A percentile compares a stretch with the other conserved stretches of the same genome.
Evolutionary conservation across 2,888 invertebrate species (phyloP).

Genomic region (Atethmia centrago): DNA sequence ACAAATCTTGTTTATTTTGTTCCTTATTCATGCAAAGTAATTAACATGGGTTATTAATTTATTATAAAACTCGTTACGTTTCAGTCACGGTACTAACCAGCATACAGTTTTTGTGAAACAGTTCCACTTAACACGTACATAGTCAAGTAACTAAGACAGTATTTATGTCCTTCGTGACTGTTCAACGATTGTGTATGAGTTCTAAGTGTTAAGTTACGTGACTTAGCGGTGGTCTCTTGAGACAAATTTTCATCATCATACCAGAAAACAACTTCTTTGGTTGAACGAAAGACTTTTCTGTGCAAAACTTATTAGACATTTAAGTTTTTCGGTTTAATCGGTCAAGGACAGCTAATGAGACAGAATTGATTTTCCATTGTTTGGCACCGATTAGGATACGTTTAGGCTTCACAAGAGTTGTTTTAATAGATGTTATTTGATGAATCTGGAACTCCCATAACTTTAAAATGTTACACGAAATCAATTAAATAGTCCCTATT

Average conservation of each 20-base stretch:
- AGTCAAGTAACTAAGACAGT: slow-evolving; percentile 41
- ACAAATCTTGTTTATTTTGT: slow-evolving; percentile 29
- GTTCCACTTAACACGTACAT: slow-evolving; percentile 29
- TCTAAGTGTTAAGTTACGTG: slow-evolving; percentile 63
- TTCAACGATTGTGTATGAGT: slow-evolving; percentile 61
- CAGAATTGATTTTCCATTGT: too few relatives aligned
- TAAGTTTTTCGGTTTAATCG: slow-evolving; percentile 8
- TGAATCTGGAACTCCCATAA: not conserved
- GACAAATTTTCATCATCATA: slow-evolving; percentile 65
- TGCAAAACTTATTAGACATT: not conserved
- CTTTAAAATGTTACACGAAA: not conserved
- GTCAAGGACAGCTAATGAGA: too few relatives aligned
- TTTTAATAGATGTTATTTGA: slow-evolving; percentile 9
- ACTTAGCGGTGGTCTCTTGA: slow-evolving; percentile 53
- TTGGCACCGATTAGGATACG: too few relatives aligned
- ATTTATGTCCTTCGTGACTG: slow-evolving; percentile 53
- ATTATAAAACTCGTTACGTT: slow-evolving; percentile 48
- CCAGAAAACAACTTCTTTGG: slow-evolving; percentile 55
- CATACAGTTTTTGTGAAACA: slow-evolving; percentile 23
- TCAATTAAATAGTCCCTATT: not conserved
- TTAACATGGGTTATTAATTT: slow-evolving; percentile 32
- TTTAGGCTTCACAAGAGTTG: too few relatives aligned
- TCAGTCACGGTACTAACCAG: slow-evolving; percentile 14
- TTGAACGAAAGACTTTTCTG: slow-evolving; percentile 56
- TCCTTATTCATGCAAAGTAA: slow-evolving; percentile 29